Conservation (phyloP, 2,888 invertebrate genomes). For the Tetrapedia diversipes region DNA sequence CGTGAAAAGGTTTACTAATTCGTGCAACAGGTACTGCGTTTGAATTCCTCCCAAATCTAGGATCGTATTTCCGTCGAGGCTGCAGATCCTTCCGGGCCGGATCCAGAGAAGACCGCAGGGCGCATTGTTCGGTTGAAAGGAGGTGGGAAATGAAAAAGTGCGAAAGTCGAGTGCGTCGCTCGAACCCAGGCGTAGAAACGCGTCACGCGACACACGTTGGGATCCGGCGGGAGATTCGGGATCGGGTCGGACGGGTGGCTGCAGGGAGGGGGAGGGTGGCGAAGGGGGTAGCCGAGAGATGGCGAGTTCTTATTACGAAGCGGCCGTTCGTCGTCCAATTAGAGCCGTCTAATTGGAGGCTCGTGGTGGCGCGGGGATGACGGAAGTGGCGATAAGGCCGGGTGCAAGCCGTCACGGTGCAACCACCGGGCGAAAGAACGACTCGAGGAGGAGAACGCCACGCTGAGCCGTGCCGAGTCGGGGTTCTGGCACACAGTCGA, state of each 20-base stretch:
- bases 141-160: constrained; percentile 7
- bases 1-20: no score
- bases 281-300: constrained; percentile 35
- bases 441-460: constrained; percentile 37
- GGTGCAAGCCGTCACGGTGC: constrained; percentile 65
- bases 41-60: constrained; percentile 49
- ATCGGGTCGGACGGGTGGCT: constrained; percentile 4
- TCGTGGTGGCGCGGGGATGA: constrained; percentile 70
- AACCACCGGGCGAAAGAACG: constrained; percentile 61
- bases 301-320: constrained; percentile 67
- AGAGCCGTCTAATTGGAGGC: constrained; percentile 70
- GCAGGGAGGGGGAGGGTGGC: not conserved
- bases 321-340: constrained; percentile 71
- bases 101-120: no score
- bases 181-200: constrained; percentile 31
- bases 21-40: constrained; percentile 38
- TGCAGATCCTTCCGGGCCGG: not conserved
- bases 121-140: no score
- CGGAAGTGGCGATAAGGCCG: constrained; percentile 71
- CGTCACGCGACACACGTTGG: constrained; percentile 60
- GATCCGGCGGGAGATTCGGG: constrained; percentile 44
- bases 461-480: no score
- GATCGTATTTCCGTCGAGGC: not conserved
- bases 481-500: constrained; percentile 53
- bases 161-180: constrained; percentile 21